A percentile compares a stretch with the other conserved stretches of the same genome.
These are phyloP conservation scores for Botia almorhae DNA, from an alignment of 2,797 vertebrate species.

Conservation along the genomic window DNA sequence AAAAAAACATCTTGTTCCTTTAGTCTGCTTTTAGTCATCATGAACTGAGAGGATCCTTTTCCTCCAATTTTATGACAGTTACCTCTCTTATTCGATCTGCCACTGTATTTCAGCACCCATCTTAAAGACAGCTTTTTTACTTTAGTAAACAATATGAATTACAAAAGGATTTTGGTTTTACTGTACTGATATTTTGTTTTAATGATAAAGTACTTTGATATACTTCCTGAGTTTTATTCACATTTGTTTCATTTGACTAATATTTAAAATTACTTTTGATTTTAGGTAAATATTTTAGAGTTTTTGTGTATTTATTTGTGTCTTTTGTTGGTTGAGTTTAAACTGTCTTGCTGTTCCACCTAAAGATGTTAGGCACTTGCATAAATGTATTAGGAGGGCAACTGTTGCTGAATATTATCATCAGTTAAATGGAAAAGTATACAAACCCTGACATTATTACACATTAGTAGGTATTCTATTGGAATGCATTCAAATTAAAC, in stretches of 20 bases:
- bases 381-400: slow-evolving; percentile 7
- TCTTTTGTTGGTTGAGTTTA: slow-evolving; percentile 8
- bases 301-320: slow-evolving; percentile 43
- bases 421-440: neutral
- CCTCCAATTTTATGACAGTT: slow-evolving; percentile 25
- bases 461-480: neutral
- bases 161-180: slow-evolving; percentile 9
- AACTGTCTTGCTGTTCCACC: neutral
- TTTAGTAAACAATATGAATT: slow-evolving; percentile 12
- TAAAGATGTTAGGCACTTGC: slow-evolving; percentile 16
- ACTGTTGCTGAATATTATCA: neutral
- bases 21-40: slow-evolving; percentile 36
- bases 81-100: slow-evolving; percentile 48
- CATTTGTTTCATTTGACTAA: slow-evolving; percentile 36
- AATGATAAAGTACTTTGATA: slow-evolving; percentile 34
- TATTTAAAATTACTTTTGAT: slow-evolving; percentile 45
- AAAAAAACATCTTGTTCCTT: slow-evolving; percentile 48
- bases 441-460: neutral
- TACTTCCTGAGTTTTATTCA: slow-evolving; percentile 24
- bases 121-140: slow-evolving; percentile 29
- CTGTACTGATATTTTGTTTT: slow-evolving; percentile 31
- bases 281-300: neutral
- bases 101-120: slow-evolving; percentile 44
- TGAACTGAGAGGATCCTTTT: slow-evolving; percentile 35
- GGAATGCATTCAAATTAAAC: neutral